Base-by-base conservation (phyloP, 2,888 invertebrate genomes). In the Chromoteleia sp. region DNA sequence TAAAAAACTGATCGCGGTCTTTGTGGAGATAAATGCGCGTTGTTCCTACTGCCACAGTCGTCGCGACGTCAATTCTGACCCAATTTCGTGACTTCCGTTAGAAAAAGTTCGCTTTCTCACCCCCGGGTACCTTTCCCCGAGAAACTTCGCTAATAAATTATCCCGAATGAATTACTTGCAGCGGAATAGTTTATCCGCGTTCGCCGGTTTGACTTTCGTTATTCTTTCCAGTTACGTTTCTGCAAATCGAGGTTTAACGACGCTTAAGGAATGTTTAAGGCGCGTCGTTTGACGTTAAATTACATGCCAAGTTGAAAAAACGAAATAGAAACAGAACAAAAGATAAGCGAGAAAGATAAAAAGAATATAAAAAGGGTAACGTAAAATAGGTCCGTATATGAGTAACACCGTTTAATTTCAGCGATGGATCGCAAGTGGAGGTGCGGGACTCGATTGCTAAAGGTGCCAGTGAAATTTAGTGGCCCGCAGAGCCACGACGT, bases 361-460 rank as follows among this genome's bases (percentile, higher is more conserved):
- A 39, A 67, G 5, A 12, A 45, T 1, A 45, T 41, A 33, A 19
- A 68, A n/a, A 17, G 29, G 58, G 14, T 39, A 1, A 12, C 17
- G 4, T 29, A 19, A n/a, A n/a, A 2, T 14, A 21, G 43, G 25
- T 25, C 5, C 10, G 7, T 15, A 2, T 48, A 10, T 59, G 30
- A 61, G 63, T 65, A 75, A 76, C 59, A 25, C 39, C 52, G 17
- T 71, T 84, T 87, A 84, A 81, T 87, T 90, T 84, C 89, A 91
- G 91, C 89, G 85, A 90, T 88, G 90, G 89, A 85, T 85, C 86
- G 85, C 84, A 84, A 75, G 85, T 59, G 30, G 67, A 45, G 43
- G 29, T 17, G 41, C 25, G 85, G 83, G 85, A 70, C 61, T 68
- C 73, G 67, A 61, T 71, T 50, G 71, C 29, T 54, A 39, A 56